Base-by-base conservation (phyloP, 1,140 invertebrate species). In the Aphis craccivora region DNA sequence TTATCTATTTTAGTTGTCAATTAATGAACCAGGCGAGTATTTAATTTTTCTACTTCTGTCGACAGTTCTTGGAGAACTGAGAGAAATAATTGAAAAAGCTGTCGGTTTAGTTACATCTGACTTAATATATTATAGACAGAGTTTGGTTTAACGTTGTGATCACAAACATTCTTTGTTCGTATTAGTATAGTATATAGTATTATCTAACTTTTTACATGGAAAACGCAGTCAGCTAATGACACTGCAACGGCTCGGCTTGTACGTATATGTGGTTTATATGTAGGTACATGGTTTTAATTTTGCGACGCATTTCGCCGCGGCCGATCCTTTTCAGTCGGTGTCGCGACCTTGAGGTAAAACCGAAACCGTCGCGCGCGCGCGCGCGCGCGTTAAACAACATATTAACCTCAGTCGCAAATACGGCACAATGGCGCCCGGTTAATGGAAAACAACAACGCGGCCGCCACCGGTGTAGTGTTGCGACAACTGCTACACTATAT, bases 341-440 rank as follows among this genome's bases (percentile, higher is more conserved):
- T 18, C 37, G 84, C 43, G 86, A 87, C 86, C 86, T 87, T 87
- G 86, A 14, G 60, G 45, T 48, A 55, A 89, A 55, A 89, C 87
- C 87, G 87, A 89, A 89, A 89, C 48, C 22, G 48, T 37, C n/a
- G 87, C n/a, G 20, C 87, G 35, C 87, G 87, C n/a, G 20, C 87
- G 35, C 87, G n/a, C 43, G 30, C 35, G 45, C 48, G 84, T 86
- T 84, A 40, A 86, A 76, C 60, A 76, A 76, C 60, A 76, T 76
- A 76, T 76, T 45, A 86, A 86, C 84, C 37, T 86, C 40, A 76
- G 25, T 11, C 40, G 84, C 40, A n/a, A 45, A 45, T 86, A 86
- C 84, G 60, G 30, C 88, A 89, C 88, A 89, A 89, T 89, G 51
- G 88, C 88, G 88, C 88, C 88, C 35, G 51, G 20, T 40, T 43